Evolutionary conservation across 2,888 invertebrate genomes (phyloP).

Genomic region (Cyclophora punctaria): DNA sequence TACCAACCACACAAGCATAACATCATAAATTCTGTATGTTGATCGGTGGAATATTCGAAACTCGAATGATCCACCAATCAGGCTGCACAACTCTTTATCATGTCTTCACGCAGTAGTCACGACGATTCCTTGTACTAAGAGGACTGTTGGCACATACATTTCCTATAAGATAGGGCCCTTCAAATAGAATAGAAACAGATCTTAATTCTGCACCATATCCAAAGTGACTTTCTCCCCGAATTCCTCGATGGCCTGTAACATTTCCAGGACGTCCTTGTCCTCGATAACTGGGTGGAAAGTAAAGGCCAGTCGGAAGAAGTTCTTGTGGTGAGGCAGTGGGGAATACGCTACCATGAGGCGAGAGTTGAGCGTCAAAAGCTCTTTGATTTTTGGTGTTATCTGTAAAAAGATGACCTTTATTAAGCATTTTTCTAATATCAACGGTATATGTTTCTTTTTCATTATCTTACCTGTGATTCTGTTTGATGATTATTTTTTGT

Average conservation of each 20-base stretch:
- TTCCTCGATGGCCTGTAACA: slow-evolving; percentile 78
- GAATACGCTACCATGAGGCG: slow-evolving; percentile 85
- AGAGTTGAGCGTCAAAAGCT: slow-evolving; percentile 78
- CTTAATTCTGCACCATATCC: slow-evolving; percentile 19
- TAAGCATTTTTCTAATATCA: not conserved
- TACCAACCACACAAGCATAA: no score
- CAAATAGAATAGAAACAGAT: no score
- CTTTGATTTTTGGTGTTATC: slow-evolving; percentile 83
- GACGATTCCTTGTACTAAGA: no score
- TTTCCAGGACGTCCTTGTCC: slow-evolving; percentile 74
- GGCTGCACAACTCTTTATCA: no score
- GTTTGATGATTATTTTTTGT: no score
- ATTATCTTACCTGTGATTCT: no score
- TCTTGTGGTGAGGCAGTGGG: slow-evolving; percentile 79
- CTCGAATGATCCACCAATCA: no score
- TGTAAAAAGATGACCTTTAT: slow-evolving; percentile 21
- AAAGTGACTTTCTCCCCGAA: slow-evolving; percentile 63
- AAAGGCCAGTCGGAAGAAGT: slow-evolving; percentile 85
- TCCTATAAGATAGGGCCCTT: no score
- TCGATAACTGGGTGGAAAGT: slow-evolving; percentile 81
- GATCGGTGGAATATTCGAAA: no score
- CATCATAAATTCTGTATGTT: no score
- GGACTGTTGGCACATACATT: no score
- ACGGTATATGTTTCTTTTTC: not conserved
- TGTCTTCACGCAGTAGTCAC: no score